Base-by-base conservation (phyloP, 1,140 invertebrate genomes). In the Temnothorax longispinosus region DNA sequence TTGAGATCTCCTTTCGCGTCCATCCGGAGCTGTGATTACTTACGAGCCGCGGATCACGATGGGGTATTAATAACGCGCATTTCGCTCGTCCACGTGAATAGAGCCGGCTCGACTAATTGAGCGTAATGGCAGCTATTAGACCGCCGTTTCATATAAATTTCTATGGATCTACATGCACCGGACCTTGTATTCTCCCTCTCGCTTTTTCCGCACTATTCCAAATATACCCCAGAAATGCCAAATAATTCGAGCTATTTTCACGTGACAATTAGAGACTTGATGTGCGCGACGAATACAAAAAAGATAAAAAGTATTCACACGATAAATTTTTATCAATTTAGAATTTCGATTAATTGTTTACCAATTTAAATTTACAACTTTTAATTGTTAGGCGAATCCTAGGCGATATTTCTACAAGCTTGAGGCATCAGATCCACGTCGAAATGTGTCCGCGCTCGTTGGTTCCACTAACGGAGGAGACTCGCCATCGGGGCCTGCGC, bases 31-130 rank as follows among this genome's bases (percentile, higher is more conserved):
- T 86, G 85, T 85, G 71, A 88, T 88, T 77, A 76, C 84, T 86
- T 77, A 60, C 87, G 50, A 58, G 50, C 72, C 72, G 11, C 64
- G 69, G 82, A 87, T 89, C 88, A 77, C 72, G 88, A 84, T 89
- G 52, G 54, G 72, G 72, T 90, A 90, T 90, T 90, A 90, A 90
- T 90, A 89, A 89, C 85, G 64, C 64, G 85, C 64, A 80, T 86
- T 86, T 86, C 85, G 64, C 54, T 80, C 85, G 54, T 86, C 77
- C 76, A 81, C 85, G 71, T 85, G 85, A 87, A 72, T 89, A 82
- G 60, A 80, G 56, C 72, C 65, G 65, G 65, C 72, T 87, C 52
- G 85, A 32, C 88, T 90, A 90, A 90, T 90, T 90, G 89, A 87
- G 69, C 72, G 77, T 76, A 69, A 86, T 82, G 58, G 56, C 52